Conservation (phyloP, 2,888 invertebrate genomes). For the Chymomyza amoena region DNA sequence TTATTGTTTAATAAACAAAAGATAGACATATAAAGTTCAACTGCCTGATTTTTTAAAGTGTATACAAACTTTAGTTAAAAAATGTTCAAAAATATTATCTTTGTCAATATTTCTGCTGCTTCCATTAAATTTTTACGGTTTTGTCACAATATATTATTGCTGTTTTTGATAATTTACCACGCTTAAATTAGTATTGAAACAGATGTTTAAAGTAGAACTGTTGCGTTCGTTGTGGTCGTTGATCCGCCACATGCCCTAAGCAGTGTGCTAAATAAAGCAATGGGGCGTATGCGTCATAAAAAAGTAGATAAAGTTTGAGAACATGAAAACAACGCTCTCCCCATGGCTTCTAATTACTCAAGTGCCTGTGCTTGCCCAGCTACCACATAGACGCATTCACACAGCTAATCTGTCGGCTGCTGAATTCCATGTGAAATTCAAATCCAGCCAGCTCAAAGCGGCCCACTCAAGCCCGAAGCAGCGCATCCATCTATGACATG, state of each 20-base stretch:
- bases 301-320: conserved; percentile 13
- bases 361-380: conserved; percentile 20
- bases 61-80: background rate
- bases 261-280: conserved; percentile 40
- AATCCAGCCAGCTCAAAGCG: background rate
- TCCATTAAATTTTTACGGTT: conserved; percentile 2
- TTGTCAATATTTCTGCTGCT: background rate
- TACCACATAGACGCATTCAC: conserved; percentile 40
- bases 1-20: no score
- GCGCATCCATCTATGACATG: conserved; percentile 53
- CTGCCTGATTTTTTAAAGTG: no score
- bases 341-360: conserved; percentile 38
- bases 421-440: background rate
- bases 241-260: conserved; percentile 20
- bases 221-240: background rate
- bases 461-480: background rate
- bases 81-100: background rate
- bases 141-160: background rate
- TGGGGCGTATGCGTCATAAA: conserved; percentile 56
- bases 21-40: no score
- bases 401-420: conserved; percentile 22
- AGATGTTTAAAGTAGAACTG: conserved; percentile 18
- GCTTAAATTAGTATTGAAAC: conserved; percentile 22
- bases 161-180: conserved; percentile 12
- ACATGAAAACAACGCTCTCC: background rate